A percentile compares a stretch with the other conserved stretches of the same genome.
Evolutionary conservation across 2,113 vertebrate genomes (phyloP).

Genomic region (Turdus rufiventris): DNA sequence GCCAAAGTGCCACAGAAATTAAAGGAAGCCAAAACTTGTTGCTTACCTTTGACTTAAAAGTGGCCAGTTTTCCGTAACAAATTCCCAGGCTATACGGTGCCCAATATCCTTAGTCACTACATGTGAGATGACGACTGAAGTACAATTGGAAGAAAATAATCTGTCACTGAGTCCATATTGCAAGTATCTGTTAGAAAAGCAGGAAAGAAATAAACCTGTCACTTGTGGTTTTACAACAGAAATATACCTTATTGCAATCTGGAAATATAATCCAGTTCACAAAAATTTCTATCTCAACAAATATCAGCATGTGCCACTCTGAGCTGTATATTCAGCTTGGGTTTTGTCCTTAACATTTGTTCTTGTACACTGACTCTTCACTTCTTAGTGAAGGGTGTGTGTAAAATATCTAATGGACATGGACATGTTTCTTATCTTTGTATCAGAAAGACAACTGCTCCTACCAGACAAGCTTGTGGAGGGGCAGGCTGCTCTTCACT

Average conservation of each 20-base stretch:
- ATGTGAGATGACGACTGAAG: neutral
- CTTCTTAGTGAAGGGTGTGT: neutral
- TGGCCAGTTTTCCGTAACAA: slow-evolving; percentile 72
- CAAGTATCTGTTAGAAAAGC: slow-evolving; percentile 68
- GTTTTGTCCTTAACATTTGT: neutral
- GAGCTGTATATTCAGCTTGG: neutral
- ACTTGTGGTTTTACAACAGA: neutral
- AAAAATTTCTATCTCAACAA: neutral
- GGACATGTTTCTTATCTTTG: neutral
- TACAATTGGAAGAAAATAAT: slow-evolving; percentile 1
- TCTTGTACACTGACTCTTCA: neutral
- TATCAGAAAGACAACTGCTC: neutral
- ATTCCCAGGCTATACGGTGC: slow-evolving; percentile 68
- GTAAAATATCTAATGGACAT: neutral
- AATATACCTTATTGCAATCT: neutral
- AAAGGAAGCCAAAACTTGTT: neutral
- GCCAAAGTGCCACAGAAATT: neutral
- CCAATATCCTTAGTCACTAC: slow-evolving; percentile 67
- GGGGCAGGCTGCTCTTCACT: neutral
- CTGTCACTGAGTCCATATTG: slow-evolving; percentile 47
- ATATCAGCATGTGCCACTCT: neutral
- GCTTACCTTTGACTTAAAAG: slow-evolving; percentile 55
- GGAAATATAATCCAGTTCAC: neutral
- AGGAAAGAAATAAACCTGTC: neutral
- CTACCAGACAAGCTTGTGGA: neutral